Evolutionary conservation across 2,797 vertebrate species (phyloP).

Genomic region (Sebastes kiyomatsui): DNA sequence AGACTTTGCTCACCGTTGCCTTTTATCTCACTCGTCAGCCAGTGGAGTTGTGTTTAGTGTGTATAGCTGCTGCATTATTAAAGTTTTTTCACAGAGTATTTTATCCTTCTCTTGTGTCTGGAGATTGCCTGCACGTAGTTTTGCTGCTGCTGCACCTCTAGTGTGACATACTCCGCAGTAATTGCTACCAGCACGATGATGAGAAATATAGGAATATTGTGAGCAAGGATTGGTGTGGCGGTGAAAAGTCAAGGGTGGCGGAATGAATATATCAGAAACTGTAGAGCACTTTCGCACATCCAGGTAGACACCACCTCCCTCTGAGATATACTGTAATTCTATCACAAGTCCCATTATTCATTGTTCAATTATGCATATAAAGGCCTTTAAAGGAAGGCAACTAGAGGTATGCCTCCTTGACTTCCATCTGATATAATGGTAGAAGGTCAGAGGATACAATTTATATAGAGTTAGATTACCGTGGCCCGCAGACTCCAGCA

Average conservation of each 20-base stretch:
- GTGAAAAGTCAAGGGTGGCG: not conserved
- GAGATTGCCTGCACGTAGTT: not conserved
- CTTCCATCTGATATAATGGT: slow-evolving; percentile 40
- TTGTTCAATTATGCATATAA: slow-evolving; percentile 38
- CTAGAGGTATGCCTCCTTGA: slow-evolving; percentile 32
- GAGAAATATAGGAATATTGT: slow-evolving; percentile 17
- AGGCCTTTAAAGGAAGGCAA: slow-evolving; percentile 11
- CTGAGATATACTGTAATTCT: slow-evolving; percentile 12
- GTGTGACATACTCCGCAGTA: not conserved
- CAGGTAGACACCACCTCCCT: not conserved
- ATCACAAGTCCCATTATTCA: slow-evolving; percentile 36
- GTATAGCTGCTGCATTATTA: not conserved
- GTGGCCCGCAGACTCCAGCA: slow-evolving; percentile 30
- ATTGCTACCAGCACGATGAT: not conserved
- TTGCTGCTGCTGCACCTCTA: not conserved
- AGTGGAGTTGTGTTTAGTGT: not conserved
- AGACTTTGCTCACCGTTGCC: not conserved
- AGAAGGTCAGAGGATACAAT: slow-evolving; percentile 43
- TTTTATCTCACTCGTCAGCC: not conserved
- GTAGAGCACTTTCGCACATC: not conserved
- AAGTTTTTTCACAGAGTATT: not conserved
- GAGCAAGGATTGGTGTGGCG: not conserved
- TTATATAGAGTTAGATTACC: slow-evolving; percentile 47
- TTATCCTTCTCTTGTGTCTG: not conserved
- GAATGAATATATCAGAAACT: slow-evolving; percentile 14